Percentiles rank a stretch among this genome's conserved stretches.
These are phyloP conservation scores for Ophthalmolycus amberensis DNA, from an alignment of 2,113 vertebrate species.

Conservation along the genomic window DNA sequence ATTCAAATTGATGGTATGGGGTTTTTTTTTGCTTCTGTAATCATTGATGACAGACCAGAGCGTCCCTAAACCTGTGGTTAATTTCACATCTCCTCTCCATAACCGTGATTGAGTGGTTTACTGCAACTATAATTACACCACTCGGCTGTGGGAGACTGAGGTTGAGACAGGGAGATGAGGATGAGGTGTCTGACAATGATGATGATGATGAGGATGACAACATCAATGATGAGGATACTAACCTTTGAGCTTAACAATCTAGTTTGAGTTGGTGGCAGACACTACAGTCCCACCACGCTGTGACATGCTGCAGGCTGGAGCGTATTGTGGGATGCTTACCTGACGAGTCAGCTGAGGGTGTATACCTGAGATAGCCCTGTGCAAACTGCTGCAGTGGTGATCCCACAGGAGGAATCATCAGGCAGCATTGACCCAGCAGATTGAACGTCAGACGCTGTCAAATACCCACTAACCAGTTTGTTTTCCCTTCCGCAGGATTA, in stretches of 20 bases:
- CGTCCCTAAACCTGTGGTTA: slow-evolving; percentile 16
- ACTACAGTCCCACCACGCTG: not conserved
- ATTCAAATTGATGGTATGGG: not conserved
- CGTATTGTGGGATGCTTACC: not conserved
- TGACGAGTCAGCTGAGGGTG: not conserved
- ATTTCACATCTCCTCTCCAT: not conserved
- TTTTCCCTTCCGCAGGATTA: not conserved
- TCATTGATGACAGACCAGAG: not conserved
- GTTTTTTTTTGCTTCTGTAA: slow-evolving; percentile 9
- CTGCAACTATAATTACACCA: not conserved
- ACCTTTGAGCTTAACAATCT: not conserved
- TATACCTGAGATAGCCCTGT: not conserved
- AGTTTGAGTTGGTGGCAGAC: not conserved
- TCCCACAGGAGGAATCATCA: not conserved
- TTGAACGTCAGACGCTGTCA: not conserved
- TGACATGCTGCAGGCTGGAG: not conserved
- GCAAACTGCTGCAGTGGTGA: not conserved
- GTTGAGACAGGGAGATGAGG: not conserved
- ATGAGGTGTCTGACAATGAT: not conserved
- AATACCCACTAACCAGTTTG: not conserved
- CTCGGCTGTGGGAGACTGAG: not conserved
- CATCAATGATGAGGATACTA: not conserved
- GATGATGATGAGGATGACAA: not conserved
- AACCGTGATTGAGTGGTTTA: not conserved
- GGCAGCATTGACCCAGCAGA: not conserved